phyloP scores from a whole-genome alignment of 2,888 invertebrate species.

The Cephus rjabovi region DNA sequence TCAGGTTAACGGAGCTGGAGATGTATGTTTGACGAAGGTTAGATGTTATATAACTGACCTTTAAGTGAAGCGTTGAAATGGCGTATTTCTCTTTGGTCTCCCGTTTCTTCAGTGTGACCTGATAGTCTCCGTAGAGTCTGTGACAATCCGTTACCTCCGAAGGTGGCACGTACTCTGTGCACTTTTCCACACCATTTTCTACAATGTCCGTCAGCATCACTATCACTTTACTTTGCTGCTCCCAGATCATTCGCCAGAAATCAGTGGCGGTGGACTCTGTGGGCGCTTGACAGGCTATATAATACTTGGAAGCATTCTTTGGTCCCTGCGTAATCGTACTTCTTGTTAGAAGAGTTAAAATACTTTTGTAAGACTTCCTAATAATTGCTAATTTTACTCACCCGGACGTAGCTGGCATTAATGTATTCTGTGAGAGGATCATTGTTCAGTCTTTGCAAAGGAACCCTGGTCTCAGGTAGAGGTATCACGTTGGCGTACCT shows the following conservation, averaged over 20 bases:
- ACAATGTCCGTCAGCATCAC: constrained; percentile 92
- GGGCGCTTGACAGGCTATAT: constrained; percentile 94
- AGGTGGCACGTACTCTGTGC: constrained; percentile 91
- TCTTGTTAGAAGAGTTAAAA: background rate
- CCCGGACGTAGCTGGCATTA: constrained; percentile 92
- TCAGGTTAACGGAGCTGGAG: background rate
- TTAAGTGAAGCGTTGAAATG: constrained; percentile 85
- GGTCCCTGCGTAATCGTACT: constrained; percentile 76
- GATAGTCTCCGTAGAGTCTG: constrained; percentile 87
- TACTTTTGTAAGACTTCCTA: background rate
- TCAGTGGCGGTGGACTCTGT: constrained; percentile 85
- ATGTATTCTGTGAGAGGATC: constrained; percentile 90
- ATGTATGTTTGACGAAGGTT: background rate
- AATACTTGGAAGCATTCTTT: constrained; percentile 83
- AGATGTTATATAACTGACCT: constrained; percentile 65
- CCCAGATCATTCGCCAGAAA: constrained; percentile 98
- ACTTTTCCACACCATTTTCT: constrained; percentile 91
- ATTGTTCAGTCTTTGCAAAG: constrained; percentile 77
- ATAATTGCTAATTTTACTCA: constrained; percentile 67
- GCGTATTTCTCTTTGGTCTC: constrained; percentile 93
- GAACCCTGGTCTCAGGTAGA: constrained; percentile 89
- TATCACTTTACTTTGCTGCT: constrained; percentile 88
- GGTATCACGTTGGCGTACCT: constrained; percentile 96
- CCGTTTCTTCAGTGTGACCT: constrained; percentile 87
- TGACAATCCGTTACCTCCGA: constrained; percentile 92